phyloP scores from a whole-genome alignment of 35 echinoderm and acorn worm genomes.

The Apostichopus japonicus region DNA sequence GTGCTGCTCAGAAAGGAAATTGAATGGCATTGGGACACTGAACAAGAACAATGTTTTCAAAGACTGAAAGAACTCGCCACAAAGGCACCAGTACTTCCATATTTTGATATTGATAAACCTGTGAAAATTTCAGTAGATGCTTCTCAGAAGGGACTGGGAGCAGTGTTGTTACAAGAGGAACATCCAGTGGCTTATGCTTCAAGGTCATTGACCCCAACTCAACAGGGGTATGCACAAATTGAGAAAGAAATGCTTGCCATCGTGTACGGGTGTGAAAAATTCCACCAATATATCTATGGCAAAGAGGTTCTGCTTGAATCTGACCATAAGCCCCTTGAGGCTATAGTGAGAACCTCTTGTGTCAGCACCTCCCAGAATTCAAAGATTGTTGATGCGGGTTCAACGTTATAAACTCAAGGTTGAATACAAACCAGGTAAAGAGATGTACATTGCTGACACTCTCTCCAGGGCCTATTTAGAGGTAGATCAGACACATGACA shows the following conservation, averaged over 20 bases:
- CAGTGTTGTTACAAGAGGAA: conserved; percentile 31
- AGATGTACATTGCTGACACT: conserved; percentile 47
- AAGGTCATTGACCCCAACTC: conserved; percentile 7
- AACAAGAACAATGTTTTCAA: not conserved
- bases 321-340: conserved; percentile 65
- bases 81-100: conserved; percentile 8
- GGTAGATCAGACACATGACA: not conserved
- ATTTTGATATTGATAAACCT: conserved; percentile 30
- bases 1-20: conserved; percentile 28
- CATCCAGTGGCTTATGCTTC: conserved; percentile 43
- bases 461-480: conserved; percentile 22
- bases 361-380: conserved; percentile 34
- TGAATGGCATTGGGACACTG: conserved; percentile 44
- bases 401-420: conserved; percentile 56
- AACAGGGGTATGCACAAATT: conserved; percentile 53
- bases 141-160: conserved; percentile 42
- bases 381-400: conserved; percentile 50
- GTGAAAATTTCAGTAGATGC: conserved; percentile 28
- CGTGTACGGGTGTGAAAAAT: conserved; percentile 42
- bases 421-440: conserved; percentile 55
- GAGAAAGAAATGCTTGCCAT: conserved; percentile 58
- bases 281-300: conserved; percentile 70
- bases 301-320: conserved; percentile 54
- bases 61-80: conserved; percentile 14
- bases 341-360: conserved; percentile 55